These are phyloP conservation scores for Lamellibrachia luymesi DNA, from an alignment of 1,140 invertebrate genomes.

Conservation along the genomic window DNA sequence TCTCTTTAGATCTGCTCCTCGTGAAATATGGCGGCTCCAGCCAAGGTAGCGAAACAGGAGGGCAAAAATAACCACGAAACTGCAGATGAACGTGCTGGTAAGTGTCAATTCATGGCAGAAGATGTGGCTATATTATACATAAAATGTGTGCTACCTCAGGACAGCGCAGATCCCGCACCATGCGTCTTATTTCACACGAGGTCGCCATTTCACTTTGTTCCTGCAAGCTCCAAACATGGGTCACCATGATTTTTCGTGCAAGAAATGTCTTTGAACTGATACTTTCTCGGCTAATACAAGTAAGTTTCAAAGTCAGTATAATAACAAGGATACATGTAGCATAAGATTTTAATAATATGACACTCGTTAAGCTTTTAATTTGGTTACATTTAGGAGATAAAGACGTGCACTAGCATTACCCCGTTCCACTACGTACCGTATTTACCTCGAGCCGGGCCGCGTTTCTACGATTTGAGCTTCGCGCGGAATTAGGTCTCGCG, in stretches of 20 bases:
- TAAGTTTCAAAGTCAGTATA: not conserved
- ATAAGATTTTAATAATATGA: not conserved
- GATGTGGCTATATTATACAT: not conserved
- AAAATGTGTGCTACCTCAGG: not conserved
- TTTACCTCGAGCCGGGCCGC: slow-evolving; percentile 12
- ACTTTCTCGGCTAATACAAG: not conserved
- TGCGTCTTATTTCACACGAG: not conserved
- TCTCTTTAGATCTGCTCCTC: slow-evolving; percentile 40
- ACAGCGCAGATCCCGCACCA: not conserved
- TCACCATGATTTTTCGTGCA: not conserved
- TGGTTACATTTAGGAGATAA: not conserved
- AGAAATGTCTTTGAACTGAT: not conserved
- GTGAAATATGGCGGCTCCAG: slow-evolving; percentile 50
- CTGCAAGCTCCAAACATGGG: not conserved
- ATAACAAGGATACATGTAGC: not conserved
- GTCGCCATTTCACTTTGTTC: slow-evolving; percentile 4
- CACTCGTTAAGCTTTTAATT: not conserved
- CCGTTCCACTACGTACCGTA: slow-evolving; percentile 15
- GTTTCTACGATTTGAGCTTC: slow-evolving; percentile 15
- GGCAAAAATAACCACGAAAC: slow-evolving; percentile 53
- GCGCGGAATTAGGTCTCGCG: slow-evolving; percentile 9
- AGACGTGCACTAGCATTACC: slow-evolving; percentile 11
- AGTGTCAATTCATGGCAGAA: not conserved
- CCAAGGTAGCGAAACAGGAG: slow-evolving; percentile 48
- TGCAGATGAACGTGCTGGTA: slow-evolving; percentile 49